A percentile compares a stretch with the other conserved stretches of the same genome.
Evolutionary conservation across 2,888 invertebrate genomes (phyloP).

Genomic region (Pammene aurita): DNA sequence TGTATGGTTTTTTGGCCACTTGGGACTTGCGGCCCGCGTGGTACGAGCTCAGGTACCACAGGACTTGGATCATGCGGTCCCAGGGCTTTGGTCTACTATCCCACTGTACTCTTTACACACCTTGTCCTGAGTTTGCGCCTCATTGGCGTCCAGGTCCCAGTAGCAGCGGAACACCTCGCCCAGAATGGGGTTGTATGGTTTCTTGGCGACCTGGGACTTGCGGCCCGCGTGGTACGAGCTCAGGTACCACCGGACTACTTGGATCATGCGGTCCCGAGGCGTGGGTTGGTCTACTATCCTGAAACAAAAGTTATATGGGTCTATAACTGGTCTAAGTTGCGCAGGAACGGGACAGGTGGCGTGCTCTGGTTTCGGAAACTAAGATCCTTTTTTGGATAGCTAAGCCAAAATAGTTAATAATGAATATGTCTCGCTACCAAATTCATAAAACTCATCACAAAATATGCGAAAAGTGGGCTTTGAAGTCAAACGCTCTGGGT

Average conservation of each 20-base stretch:
- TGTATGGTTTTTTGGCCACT: constrained; percentile 99
- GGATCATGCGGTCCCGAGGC: constrained; percentile 95
- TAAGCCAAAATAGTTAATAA: no score
- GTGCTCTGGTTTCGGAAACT: no score
- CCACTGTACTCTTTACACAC: constrained; percentile 45
- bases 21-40: constrained; percentile 98
- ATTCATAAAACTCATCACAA: no score
- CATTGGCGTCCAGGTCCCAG: constrained; percentile 87
- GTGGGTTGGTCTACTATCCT: constrained; percentile 95
- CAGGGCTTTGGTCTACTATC: constrained; percentile 85
- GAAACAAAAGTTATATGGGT: constrained; percentile 46
- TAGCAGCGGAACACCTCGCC: constrained; percentile 97
- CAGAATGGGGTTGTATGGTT: constrained; percentile 99
- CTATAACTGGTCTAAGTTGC: no score
- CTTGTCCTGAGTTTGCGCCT: constrained; percentile 57
- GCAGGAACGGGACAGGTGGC: no score
- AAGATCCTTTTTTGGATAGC: no score
- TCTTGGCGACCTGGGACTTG: constrained; percentile 98
- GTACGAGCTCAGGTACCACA: constrained; percentile 99
- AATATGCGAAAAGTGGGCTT: no score
- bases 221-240: constrained; percentile 99
- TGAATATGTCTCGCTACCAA: no score
- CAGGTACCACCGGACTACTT: constrained; percentile 97
- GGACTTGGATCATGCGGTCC: constrained; percentile 96
- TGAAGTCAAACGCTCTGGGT: no score